Conservation (phyloP, 1,140 invertebrate species). For the Drosophila littoralis region DNA sequence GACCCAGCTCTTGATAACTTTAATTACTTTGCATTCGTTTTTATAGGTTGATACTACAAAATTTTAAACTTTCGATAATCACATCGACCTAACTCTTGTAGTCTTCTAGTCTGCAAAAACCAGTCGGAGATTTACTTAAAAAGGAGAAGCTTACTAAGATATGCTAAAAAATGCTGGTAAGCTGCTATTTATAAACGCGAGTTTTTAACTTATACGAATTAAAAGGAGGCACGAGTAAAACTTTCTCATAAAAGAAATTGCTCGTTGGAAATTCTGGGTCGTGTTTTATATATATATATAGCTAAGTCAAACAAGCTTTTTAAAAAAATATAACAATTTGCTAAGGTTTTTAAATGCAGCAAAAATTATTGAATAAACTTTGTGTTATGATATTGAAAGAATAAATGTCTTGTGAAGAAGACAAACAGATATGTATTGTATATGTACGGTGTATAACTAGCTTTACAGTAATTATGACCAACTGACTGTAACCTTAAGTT, state of each 20-base stretch:
- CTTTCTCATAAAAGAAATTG: not conserved
- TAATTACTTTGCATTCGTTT: too few species aligned
- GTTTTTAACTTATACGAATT: not conserved
- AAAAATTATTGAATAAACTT: constrained; percentile 2
- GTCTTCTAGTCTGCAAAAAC: not conserved
- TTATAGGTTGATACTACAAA: too few species aligned
- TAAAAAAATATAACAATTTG: constrained; percentile 8
- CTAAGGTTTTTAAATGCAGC: constrained; percentile 17
- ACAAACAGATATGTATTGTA: constrained; percentile 20
- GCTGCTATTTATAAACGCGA: not conserved
- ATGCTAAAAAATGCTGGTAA: not conserved
- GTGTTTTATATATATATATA: too few species aligned
- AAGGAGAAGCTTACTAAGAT: not conserved
- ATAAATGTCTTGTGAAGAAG: constrained; percentile 9
- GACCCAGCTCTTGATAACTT: too few species aligned
- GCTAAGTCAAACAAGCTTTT: constrained; percentile 25
- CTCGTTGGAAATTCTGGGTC: too few species aligned
- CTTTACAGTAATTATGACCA: constrained; percentile 15
- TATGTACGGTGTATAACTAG: constrained; percentile 32
- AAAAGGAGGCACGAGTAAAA: not conserved
- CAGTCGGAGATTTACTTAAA: not conserved
- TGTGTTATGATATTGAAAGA: constrained; percentile 3
- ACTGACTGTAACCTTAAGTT: constrained; percentile 21
- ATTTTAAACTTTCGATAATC: too few species aligned
- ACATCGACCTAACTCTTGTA: too few species aligned